phyloP scores from a whole-genome alignment of 2,888 invertebrate genomes.

The Stratiomys singularior region DNA sequence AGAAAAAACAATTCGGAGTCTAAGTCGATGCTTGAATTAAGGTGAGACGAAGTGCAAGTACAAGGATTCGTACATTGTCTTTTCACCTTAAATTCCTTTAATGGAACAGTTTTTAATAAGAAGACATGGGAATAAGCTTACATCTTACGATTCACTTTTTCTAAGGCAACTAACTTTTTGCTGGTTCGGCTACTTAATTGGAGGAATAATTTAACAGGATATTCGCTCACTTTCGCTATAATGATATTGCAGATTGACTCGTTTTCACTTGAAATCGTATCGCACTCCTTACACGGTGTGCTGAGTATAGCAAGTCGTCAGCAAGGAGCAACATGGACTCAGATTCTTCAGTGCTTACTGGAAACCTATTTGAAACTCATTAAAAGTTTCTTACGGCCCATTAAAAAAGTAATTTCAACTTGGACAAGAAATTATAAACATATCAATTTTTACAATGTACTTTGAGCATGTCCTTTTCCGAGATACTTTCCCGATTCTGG shows the following conservation, averaged over 20 bases:
- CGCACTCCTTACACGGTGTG: background rate
- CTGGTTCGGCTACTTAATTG: constrained; percentile 13
- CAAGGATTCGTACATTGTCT: too few species aligned
- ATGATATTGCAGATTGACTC: background rate
- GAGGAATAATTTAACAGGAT: constrained; percentile 3
- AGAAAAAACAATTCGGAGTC: too few species aligned
- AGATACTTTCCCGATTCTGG: background rate
- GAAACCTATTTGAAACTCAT: constrained; percentile 42
- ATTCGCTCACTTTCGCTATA: background rate
- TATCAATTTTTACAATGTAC: constrained; percentile 50
- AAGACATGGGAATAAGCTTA: too few species aligned
- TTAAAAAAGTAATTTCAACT: constrained; percentile 53
- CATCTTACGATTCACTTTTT: too few species aligned
- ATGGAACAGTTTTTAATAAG: too few species aligned
- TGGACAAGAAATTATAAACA: constrained; percentile 51
- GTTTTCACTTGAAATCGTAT: background rate
- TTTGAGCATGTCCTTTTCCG: background rate
- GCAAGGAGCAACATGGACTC: background rate
- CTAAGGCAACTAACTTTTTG: too few species aligned
- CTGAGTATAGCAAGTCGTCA: background rate
- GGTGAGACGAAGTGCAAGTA: too few species aligned
- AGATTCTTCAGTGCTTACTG: constrained; percentile 1
- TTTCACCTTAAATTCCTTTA: too few species aligned
- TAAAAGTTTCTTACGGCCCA: constrained; percentile 50
- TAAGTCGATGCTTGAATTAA: too few species aligned